Evolutionary conservation across 2,888 invertebrate genomes (phyloP).

Genomic region (Diachrysia chrysitis): DNA sequence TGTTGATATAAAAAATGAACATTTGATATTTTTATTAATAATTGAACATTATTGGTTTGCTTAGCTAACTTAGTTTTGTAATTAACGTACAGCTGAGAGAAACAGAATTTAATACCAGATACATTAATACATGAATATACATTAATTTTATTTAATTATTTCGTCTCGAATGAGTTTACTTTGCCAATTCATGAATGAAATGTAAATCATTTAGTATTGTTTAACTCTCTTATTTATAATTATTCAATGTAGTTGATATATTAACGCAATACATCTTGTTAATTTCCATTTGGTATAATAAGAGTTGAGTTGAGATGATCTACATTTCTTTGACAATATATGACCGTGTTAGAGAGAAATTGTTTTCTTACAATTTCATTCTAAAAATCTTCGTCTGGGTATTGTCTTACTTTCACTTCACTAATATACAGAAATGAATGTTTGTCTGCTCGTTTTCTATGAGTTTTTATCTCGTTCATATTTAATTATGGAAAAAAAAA

Average conservation of each 20-base stretch:
- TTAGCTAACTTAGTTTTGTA: too few relatives aligned
- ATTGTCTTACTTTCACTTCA: neutral
- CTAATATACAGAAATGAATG: neutral
- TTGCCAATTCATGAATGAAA: conserved; percentile 11
- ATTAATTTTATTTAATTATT: too few relatives aligned
- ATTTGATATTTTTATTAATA: too few relatives aligned
- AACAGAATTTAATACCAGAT: too few relatives aligned
- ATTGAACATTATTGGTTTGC: too few relatives aligned
- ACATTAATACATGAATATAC: too few relatives aligned
- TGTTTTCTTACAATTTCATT: conserved; percentile 5
- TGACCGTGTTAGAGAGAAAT: conserved; percentile 14
- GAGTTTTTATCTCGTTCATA: too few relatives aligned
- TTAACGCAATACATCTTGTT: conserved; percentile 3
- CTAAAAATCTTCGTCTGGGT: neutral
- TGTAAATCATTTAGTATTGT: conserved; percentile 1
- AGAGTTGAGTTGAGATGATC: neutral
- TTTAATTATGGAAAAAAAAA: too few relatives aligned
- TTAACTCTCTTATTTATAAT: conserved; percentile 17
- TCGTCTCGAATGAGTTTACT: conserved; percentile 1
- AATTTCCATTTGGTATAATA: conserved; percentile 1
- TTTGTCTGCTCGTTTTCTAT: neutral
- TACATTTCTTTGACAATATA: conserved; percentile 10
- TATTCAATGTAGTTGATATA: conserved; percentile 24
- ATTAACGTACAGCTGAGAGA: too few relatives aligned
- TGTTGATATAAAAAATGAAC: too few relatives aligned